Base-by-base conservation (phyloP, 2,797 vertebrate genomes). In the Sebastes vulpes region DNA sequence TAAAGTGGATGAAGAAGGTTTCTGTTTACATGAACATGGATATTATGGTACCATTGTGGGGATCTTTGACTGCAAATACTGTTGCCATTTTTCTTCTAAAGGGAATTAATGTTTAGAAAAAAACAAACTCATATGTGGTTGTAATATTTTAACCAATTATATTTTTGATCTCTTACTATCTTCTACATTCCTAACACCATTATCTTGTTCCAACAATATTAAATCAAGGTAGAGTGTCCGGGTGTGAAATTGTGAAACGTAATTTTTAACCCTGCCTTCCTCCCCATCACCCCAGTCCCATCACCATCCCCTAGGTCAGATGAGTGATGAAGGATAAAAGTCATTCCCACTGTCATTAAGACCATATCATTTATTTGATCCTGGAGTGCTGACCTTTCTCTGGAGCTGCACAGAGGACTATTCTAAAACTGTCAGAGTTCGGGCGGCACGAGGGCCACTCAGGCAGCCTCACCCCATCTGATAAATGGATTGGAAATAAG, bases 401-500 rank as follows among this genome's bases (percentile, higher is more conserved):
- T 81, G 83, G 87, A 92, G 92, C 91, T 90, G 88, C 85, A 81
- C 87, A 78, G 87, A 94, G 94, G 92, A 96, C 94, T 95, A 94
- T 96, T 97, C 96, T 97, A 94, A 97, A 97, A 96, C 96, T 95
- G 95, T 96, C 94, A 95, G 95, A 95, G 95, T 96, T 97, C 91
- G 94, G 83, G 92, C 87, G 93, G 82, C 86, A 86, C 42, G 1
- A 78, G 95, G 96, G 95, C 96, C 94, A 92, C 95, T 87, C 96
- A 95, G 95, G 95, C 95, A 91, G 93, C 95, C 84, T 96, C 88
- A 81, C 96, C 96, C 94, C 90, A 91, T 90, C 97, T 98, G 97
- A 98, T 97, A 97, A 97, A 98, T 98, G 97, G 96, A 95, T 98
- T 97, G 97, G 97, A 98, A 97, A 97, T 97, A 96, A 97, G 96